Conservation (phyloP, 2,797 vertebrate species). For the Staurois parvus region DNA sequence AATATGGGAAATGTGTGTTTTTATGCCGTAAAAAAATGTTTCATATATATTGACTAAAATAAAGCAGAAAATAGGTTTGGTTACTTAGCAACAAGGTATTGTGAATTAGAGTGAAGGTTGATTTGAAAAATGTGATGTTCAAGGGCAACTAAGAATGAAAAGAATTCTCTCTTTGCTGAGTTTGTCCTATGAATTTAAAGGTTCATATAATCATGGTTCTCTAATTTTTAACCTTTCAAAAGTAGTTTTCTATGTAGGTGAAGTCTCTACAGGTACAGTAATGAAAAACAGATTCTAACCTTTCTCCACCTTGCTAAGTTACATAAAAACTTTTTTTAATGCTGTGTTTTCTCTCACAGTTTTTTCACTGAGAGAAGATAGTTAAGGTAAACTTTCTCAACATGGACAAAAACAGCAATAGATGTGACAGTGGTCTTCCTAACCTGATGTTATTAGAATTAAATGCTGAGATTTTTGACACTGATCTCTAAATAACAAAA, state of each 20-base stretch:
- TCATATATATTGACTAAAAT: constrained; percentile 8
- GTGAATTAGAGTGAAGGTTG: constrained; percentile 37
- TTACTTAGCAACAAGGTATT: constrained; percentile 36
- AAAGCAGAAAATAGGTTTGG: background rate
- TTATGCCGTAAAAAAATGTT: background rate
- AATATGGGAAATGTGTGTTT: background rate
- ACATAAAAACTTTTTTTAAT: too few relatives aligned
- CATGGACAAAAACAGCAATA: too few relatives aligned
- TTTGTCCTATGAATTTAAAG: constrained; percentile 20
- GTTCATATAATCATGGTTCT: background rate
- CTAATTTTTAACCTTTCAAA: background rate
- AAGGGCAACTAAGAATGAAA: constrained; percentile 31
- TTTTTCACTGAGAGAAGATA: too few relatives aligned
- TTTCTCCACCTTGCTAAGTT: too few relatives aligned
- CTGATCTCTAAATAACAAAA: too few relatives aligned
- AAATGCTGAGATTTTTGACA: too few relatives aligned
- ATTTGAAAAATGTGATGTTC: constrained; percentile 17
- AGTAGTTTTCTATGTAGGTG: background rate
- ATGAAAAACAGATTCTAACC: too few relatives aligned
- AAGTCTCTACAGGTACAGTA: too few relatives aligned
- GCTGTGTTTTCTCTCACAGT: too few relatives aligned
- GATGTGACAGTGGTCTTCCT: too few relatives aligned
- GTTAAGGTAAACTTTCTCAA: too few relatives aligned
- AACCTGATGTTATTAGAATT: too few relatives aligned
- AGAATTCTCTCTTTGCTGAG: constrained; percentile 67